Evolutionary conservation across 2,113 vertebrate genomes (phyloP).

Genomic region (Cygnus atratus): DNA sequence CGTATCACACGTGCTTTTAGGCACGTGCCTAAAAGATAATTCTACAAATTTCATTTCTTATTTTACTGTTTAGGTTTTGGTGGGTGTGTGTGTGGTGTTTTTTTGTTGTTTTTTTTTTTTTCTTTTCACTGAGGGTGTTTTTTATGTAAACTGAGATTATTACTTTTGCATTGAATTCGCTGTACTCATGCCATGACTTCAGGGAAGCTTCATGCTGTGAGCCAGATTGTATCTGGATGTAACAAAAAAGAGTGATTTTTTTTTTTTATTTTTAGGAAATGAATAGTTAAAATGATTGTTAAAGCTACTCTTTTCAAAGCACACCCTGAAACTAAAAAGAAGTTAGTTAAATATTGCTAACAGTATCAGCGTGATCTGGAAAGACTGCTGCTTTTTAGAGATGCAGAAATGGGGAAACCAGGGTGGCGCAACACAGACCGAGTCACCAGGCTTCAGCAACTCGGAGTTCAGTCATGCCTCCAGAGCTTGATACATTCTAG

Average conservation of each 20-base stretch:
- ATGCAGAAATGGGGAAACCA: neutral
- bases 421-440: neutral
- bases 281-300: neutral
- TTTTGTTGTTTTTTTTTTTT: neutral
- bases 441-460: neutral
- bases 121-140: neutral
- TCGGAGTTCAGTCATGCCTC: neutral
- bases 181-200: neutral
- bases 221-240: neutral
- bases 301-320: neutral
- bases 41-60: neutral
- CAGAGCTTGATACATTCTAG: neutral
- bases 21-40: neutral
- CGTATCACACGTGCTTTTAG: neutral
- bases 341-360: neutral
- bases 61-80: neutral
- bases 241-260: neutral
- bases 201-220: neutral
- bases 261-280: neutral
- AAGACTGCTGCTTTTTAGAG: neutral
- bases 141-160: neutral
- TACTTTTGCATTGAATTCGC: neutral
- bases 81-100: neutral
- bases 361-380: neutral
- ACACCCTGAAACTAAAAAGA: neutral